Evolutionary conservation across 2,797 vertebrate species (phyloP).

Genomic region (Thalassophryne amazonica): DNA sequence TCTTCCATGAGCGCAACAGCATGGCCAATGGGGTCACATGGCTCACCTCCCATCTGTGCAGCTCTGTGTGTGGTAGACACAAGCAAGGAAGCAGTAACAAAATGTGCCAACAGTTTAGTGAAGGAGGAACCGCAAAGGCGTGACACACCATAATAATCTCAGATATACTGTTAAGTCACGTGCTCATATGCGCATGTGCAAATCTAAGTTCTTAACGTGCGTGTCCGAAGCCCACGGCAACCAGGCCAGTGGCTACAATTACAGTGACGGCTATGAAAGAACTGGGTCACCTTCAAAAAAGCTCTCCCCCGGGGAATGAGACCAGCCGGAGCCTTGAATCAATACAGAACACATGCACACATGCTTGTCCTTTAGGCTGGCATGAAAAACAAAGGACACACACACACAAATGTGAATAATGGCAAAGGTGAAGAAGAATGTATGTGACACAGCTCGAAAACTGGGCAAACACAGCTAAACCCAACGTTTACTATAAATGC

Average conservation of each 20-base stretch:
- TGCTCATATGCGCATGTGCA: slow-evolving; percentile 23
- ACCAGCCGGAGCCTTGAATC: slow-evolving; percentile 74
- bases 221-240: slow-evolving; percentile 64
- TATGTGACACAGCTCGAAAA: not conserved
- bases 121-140: slow-evolving; percentile 13
- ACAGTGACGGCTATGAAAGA: slow-evolving; percentile 80
- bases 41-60: not conserved
- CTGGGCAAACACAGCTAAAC: slow-evolving; percentile 2
- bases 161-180: slow-evolving; percentile 42
- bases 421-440: not conserved
- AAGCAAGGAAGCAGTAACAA: slow-evolving; percentile 13
- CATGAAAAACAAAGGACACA: slow-evolving; percentile 26
- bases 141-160: slow-evolving; percentile 36
- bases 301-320: slow-evolving; percentile 76
- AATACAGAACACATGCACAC: slow-evolving; percentile 55
- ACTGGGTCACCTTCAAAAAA: slow-evolving; percentile 76
- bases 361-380: too few species aligned
- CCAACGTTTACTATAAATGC: slow-evolving; percentile 8
- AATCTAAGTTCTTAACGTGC: slow-evolving; percentile 16
- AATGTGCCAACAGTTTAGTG: slow-evolving; percentile 26
- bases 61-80: not conserved
- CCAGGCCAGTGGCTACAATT: slow-evolving; percentile 78
- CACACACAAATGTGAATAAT: slow-evolving; percentile 19
- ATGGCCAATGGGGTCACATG: not conserved
- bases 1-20: not conserved